Evolutionary conservation across 2,797 vertebrate genomes (phyloP), one percentile per base, ranked within the genome.

Genomic region (Heterohyrax brucei): DNA sequence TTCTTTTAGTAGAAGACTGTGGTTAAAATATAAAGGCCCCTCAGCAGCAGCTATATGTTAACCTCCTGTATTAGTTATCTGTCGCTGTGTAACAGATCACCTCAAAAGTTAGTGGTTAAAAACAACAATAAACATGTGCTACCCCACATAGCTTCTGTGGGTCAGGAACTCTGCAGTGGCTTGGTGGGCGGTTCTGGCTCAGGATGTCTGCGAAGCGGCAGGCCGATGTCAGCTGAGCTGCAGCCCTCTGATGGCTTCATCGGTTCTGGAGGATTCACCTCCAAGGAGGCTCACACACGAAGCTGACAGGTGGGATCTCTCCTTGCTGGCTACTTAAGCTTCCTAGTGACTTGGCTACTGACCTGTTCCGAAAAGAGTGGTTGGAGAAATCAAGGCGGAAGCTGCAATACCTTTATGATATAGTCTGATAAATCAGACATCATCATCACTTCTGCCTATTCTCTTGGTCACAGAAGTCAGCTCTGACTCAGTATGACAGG

Each of bases 11-110:
- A 28, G 82, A 79, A 75, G 61, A 79, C 33, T 93, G 50, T 75
- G 44, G 62, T 94, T 91, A 95, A 95, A 94, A 33, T 89, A 91
- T 91, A 86, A 95, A 96, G 94, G 77, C 50, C 44, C 70, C 39
- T 87, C 72, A 75, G 85, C 72, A 89, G 13, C 18, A 7, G 7
- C 85, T 95, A 80, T 22, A 12, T 56, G 77, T 68, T 94, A 91
- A 94, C 21, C 26, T 89, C 26, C 14, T 87, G 4, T 75, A 68
- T 33, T 91, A 82, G 66, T 90, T 91, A 90, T 48, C 66, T 39
- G 76, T 76, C 87, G 56, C 24, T 22, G 13, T 73, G 1, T 86
- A 94, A 75, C 53, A 73, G 81, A 78, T 88, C 33, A 70, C 24
- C n/a, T 26, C 79, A 70, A 92, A 87, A 62, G 5, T 75, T 89